Base-by-base conservation (phyloP, 2,113 vertebrate genomes). In the Sphaerodactylus townsendi region DNA sequence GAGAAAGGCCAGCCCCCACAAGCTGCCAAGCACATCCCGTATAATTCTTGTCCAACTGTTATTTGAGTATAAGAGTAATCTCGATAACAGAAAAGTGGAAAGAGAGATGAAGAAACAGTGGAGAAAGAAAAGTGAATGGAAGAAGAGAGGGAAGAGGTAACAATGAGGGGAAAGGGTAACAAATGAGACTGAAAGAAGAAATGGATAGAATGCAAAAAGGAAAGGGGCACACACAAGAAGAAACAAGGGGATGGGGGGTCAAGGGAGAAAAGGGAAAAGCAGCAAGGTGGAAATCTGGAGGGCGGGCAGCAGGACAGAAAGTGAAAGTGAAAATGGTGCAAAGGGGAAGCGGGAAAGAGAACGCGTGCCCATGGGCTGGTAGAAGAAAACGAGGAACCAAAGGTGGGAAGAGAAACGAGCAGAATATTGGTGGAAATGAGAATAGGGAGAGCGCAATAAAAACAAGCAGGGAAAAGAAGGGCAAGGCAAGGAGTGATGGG, bases 1-100 rank as follows among this genome's bases (percentile, higher is more conserved):
- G 68, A 68, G 76, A 85, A 85, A 84, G 25, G 53, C 68, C 33
- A 48, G 68, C n/a, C 83, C 66, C 76, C 41, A 53, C 71, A 77
- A 85, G 76, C 76, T 85, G 83, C 75, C 83, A 85, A 72, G 48
- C 5, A 8, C 35, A 83, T 30, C 64, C 21, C 72, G 53, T 1
- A 1, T 50, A 21, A 77, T 70, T 77, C 69, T 35, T 77, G 75
- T 64, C 68, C 53, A 78, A 23, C 35, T 53, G 73, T 50, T 76
- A 76, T 62, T 66, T 10, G 23, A 78, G 41, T 71, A 69, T 50
- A 30, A 70, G 37, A 70, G 75, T 66, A 69, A 33, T n/a, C 11
- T 48, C 14, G 23, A 39, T 83, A 41, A 53, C 9, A 30, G 44
- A 17, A 83, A 39, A 50, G 21, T 21, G 44, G 50, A 19, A 30